phyloP scores from a whole-genome alignment of 1,140 invertebrate species.

The Cotesia chilonis region DNA sequence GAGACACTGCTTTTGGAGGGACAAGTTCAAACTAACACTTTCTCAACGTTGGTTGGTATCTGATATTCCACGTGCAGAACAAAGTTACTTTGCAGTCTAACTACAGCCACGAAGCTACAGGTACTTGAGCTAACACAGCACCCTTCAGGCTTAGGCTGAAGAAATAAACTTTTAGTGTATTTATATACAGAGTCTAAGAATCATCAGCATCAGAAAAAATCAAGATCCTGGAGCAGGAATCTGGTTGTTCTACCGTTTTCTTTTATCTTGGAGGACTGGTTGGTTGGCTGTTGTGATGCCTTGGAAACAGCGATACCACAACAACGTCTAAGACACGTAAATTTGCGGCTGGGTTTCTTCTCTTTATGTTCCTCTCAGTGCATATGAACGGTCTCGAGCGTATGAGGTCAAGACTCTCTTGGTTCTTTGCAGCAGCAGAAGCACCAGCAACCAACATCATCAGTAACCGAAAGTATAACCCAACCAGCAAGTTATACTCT shows the following conservation, averaged over 20 bases:
- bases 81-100: constrained; percentile 14
- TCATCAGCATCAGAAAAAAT: too few species aligned
- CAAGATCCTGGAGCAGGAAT: too few species aligned
- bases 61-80: constrained; percentile 20
- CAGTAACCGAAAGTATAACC: too few species aligned
- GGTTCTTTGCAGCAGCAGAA: constrained; percentile 20
- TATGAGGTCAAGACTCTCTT: constrained; percentile 14
- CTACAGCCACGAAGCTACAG: constrained; percentile 32
- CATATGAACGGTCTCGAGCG: background rate
- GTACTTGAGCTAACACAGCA: constrained; percentile 32
- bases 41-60: constrained; percentile 19
- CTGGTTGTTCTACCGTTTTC: background rate
- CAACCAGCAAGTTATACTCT: too few species aligned
- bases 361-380: constrained; percentile 11
- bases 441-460: too few species aligned
- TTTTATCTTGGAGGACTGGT: constrained; percentile 1
- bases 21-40: background rate
- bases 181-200: constrained; percentile 18
- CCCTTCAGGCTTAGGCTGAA: constrained; percentile 4
- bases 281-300: too few species aligned
- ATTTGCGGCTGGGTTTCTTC: constrained; percentile 38
- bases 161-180: constrained; percentile 19
- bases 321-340: constrained; percentile 39
- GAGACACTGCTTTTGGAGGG: background rate
- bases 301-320: background rate